These are phyloP conservation scores for Bombus vancouverensis DNA, from an alignment of 1,140 invertebrate species.

Conservation along the genomic window DNA sequence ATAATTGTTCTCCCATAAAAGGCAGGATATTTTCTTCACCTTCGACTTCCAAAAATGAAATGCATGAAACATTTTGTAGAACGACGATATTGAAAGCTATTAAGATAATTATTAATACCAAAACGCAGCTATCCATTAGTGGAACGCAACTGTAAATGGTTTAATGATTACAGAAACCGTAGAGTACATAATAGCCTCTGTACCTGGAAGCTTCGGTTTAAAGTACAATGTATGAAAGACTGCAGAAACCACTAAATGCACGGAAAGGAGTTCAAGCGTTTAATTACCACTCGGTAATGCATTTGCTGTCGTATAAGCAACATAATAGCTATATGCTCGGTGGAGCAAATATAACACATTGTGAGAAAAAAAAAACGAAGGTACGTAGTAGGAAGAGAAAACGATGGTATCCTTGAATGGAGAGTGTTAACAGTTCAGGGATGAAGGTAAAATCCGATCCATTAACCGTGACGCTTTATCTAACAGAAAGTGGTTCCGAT, in stretches of 20 bases:
- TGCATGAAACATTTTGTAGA: too few species aligned
- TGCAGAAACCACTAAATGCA: not conserved
- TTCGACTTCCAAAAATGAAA: not conserved
- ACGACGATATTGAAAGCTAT: not conserved
- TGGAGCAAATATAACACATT: not conserved
- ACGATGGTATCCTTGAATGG: not conserved
- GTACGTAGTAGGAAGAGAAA: not conserved
- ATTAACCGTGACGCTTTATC: not conserved
- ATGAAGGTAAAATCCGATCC: not conserved
- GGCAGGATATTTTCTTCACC: not conserved
- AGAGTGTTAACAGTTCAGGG: not conserved
- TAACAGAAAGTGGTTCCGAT: not conserved
- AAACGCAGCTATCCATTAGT: not conserved
- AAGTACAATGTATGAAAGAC: not conserved
- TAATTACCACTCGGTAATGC: not conserved
- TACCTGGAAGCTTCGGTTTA: not conserved
- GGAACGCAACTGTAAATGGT: not conserved
- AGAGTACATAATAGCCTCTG: not conserved
- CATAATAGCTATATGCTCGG: not conserved
- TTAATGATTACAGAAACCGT: not conserved
- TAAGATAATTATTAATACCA: not conserved
- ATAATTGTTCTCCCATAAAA: not conserved
- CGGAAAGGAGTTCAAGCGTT: not conserved
- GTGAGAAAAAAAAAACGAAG: not conserved
- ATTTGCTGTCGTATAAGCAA: not conserved